Conservation (phyloP, 2,797 vertebrate genomes). For the Enteromius argenteus region DNA sequence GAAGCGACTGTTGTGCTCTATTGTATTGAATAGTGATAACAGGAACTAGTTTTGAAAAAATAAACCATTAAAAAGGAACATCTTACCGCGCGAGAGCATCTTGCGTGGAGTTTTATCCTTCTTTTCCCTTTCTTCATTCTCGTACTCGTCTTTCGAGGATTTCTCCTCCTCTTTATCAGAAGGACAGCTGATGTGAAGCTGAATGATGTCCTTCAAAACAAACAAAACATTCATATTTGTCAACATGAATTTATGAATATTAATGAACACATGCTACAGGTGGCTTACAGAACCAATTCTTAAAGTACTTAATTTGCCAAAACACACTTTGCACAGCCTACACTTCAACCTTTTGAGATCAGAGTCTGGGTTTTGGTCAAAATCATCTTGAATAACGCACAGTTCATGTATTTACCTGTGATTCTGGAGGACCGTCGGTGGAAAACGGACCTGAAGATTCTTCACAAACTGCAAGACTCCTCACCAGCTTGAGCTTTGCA, state of each 20-base stretch:
- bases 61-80: not conserved
- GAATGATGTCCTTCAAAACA: conserved; percentile 90
- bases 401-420: conserved; percentile 77
- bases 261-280: not conserved
- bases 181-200: conserved; percentile 96
- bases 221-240: not conserved
- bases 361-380: not conserved
- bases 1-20: not conserved
- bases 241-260: no score
- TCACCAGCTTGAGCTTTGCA: conserved; percentile 96
- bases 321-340: not conserved
- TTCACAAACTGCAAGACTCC: conserved; percentile 97
- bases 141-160: conserved; percentile 90
- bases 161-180: conserved; percentile 98
- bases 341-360: not conserved
- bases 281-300: not conserved
- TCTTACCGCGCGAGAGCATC: conserved; percentile 95
- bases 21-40: not conserved
- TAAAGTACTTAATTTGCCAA: not conserved
- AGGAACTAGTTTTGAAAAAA: not conserved
- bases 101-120: conserved; percentile 93
- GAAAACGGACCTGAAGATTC: conserved; percentile 90
- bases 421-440: conserved; percentile 88
- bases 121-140: conserved; percentile 97
- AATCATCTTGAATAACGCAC: not conserved